Percentiles rank a stretch among this genome's conserved stretches.
Evolutionary conservation across 2,797 vertebrate genomes (phyloP).

Genomic region (Coendou prehensilis): DNA sequence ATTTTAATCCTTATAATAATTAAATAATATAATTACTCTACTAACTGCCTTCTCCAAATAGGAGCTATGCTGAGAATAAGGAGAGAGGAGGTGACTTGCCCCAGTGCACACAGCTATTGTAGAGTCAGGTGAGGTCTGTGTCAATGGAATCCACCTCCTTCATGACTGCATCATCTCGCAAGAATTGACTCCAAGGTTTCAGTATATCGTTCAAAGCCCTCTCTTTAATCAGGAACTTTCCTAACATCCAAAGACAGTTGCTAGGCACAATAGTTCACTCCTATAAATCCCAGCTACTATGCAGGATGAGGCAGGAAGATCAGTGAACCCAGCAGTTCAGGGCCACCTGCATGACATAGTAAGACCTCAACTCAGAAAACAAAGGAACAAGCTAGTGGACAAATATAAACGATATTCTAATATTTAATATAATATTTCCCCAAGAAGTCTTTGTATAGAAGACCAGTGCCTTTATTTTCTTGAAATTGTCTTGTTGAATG

Average conservation of each 20-base stretch:
- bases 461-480: neutral
- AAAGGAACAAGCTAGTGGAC: neutral
- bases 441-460: neutral
- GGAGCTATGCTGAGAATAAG: neutral
- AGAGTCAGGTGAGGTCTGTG: neutral
- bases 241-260: neutral
- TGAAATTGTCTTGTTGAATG: neutral
- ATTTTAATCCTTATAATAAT: neutral
- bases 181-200: neutral
- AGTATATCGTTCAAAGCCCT: neutral
- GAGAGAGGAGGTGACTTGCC: neutral
- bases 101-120: neutral
- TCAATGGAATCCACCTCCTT: neutral
- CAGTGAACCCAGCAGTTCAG: neutral
- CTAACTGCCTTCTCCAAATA: neutral
- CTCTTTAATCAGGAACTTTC: neutral
- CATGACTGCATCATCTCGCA: neutral
- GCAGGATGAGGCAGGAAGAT: too few species aligned
- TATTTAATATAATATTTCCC: neutral
- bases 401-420: neutral
- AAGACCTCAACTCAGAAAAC: neutral
- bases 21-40: neutral
- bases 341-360: rapidly evolving
- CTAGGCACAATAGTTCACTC: too few species aligned
- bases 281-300: neutral